These are phyloP conservation scores for Platalea minor DNA, from an alignment of 2,797 vertebrate genomes.

Conservation along the genomic window DNA sequence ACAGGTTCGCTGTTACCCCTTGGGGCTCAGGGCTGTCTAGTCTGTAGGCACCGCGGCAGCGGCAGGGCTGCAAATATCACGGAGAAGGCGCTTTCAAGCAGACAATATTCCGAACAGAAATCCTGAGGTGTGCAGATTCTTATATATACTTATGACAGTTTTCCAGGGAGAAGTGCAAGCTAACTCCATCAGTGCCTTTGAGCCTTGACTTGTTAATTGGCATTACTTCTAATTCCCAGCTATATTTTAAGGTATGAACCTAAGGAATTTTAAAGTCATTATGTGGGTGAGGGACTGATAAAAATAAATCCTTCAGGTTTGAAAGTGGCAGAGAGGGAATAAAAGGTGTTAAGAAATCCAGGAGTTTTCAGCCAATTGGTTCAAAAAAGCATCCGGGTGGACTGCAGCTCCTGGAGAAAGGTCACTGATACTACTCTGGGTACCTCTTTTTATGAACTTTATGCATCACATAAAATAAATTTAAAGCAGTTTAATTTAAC, in stretches of 20 bases:
- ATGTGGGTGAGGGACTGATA: conserved; percentile 77
- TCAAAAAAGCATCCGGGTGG: conserved; percentile 63
- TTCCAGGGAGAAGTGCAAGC: conserved; percentile 66
- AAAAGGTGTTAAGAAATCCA: conserved; percentile 71
- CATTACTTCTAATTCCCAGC: conserved; percentile 79
- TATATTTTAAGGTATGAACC: conserved; percentile 84
- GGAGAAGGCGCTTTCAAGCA: not conserved
- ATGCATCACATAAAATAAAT: conserved; percentile 77
- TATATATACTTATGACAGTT: conserved; percentile 50
- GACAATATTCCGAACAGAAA: not conserved
- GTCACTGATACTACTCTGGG: conserved; percentile 62
- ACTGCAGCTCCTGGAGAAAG: conserved; percentile 62
- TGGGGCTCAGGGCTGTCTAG: not conserved
- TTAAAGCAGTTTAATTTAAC: conserved; percentile 78
- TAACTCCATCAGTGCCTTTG: conserved; percentile 76
- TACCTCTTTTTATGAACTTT: conserved; percentile 73
- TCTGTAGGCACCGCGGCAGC: fast-evolving
- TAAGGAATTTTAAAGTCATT: conserved; percentile 82
- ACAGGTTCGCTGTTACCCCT: not conserved
- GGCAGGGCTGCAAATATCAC: not conserved
- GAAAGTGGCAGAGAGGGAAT: conserved; percentile 74
- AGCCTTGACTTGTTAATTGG: conserved; percentile 82
- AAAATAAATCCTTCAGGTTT: conserved; percentile 81
- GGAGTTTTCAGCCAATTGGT: conserved; percentile 70
- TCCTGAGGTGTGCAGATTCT: conserved; percentile 30